phyloP scores from a whole-genome alignment of 1,140 invertebrate species.

The Rhagoletis zephyria region DNA sequence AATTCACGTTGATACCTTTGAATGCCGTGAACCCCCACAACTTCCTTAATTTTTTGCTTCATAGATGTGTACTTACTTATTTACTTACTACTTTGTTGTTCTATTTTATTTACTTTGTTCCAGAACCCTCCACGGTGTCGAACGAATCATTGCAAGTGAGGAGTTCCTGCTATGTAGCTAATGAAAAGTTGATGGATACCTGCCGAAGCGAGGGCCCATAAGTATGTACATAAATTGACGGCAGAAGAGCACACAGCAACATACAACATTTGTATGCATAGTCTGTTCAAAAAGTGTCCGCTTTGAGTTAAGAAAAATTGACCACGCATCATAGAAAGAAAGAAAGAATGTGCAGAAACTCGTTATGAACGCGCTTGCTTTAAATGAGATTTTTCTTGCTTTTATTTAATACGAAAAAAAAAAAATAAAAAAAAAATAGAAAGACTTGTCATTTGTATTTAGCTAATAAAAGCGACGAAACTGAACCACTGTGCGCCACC shows the following conservation, averaged over 20 bases:
- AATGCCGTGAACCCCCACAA: slow-evolving; percentile 8
- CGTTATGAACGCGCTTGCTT: no score
- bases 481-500: no score
- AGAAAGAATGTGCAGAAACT: no score
- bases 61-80: neutral
- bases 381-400: no score
- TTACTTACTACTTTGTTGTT: neutral
- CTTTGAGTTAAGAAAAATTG: no score
- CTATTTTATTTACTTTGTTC: slow-evolving; percentile 4
- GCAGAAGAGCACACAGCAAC: neutral
- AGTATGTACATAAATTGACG: neutral
- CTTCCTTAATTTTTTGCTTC: neutral
- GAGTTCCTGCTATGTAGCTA: neutral
- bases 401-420: no score
- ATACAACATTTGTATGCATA: neutral
- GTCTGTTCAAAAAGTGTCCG: neutral
- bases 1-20: neutral
- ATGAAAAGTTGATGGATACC: slow-evolving; percentile 31
- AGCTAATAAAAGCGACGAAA: no score
- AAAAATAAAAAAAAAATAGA: no score
- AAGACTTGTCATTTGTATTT: no score
- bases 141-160: neutral
- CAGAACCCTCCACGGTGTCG: slow-evolving; percentile 11
- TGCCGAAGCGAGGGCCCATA: neutral
- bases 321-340: no score